phyloP scores from a whole-genome alignment of 2,888 invertebrate genomes.

The Chalcosyrphus nemorum region DNA sequence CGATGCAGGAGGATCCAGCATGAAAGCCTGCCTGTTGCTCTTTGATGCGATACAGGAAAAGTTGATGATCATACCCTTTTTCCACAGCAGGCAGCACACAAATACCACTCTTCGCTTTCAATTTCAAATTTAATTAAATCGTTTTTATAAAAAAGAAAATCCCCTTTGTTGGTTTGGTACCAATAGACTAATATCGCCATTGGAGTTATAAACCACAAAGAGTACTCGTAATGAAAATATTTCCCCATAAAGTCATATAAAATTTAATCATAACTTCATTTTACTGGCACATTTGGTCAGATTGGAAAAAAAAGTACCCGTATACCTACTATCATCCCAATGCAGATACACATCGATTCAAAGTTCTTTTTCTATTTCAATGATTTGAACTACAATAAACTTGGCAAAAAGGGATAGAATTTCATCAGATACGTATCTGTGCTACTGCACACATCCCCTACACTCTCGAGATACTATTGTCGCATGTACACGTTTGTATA shows the following conservation, averaged over 20 bases:
- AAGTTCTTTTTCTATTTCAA: slow-evolving; percentile 13
- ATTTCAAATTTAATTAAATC: too few species aligned
- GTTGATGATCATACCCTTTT: too few species aligned
- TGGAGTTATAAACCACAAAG: not conserved
- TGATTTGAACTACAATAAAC: slow-evolving; percentile 19
- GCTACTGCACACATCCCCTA: not conserved
- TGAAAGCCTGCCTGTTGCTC: too few species aligned
- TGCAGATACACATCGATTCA: not conserved
- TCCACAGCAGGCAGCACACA: too few species aligned
- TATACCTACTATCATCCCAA: not conserved
- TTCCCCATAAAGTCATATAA: not conserved
- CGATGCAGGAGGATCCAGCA: too few species aligned
- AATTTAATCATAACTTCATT: not conserved
- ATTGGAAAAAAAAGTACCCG: not conserved
- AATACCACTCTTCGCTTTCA: too few species aligned
- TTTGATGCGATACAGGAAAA: too few species aligned
- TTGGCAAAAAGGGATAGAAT: slow-evolving; percentile 12
- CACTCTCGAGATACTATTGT: not conserved
- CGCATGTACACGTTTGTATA: not conserved
- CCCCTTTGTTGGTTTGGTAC: too few species aligned
- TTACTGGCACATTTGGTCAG: not conserved
- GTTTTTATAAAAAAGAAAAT: too few species aligned
- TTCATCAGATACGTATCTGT: slow-evolving; percentile 1
- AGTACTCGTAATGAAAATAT: not conserved
- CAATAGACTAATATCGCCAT: too few species aligned